Conservation (phyloP, 2,888 invertebrate species). For the Ophion slaviceki region DNA sequence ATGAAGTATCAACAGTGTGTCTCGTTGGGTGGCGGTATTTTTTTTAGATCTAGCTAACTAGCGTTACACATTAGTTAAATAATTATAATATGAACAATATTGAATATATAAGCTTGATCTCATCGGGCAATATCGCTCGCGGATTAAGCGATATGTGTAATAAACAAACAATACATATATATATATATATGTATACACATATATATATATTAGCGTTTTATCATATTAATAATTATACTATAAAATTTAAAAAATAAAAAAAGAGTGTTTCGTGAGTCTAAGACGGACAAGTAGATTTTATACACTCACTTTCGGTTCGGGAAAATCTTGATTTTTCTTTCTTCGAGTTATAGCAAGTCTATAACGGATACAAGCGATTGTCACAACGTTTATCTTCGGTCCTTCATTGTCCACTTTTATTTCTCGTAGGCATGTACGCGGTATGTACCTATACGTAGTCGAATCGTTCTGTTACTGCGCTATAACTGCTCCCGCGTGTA, state of each 20-base stretch:
- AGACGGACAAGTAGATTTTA: constrained; percentile 71
- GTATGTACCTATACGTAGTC: constrained; percentile 64
- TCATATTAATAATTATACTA: constrained; percentile 70
- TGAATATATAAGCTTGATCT: constrained; percentile 67
- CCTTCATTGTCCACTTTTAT: constrained; percentile 51
- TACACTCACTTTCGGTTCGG: constrained; percentile 68
- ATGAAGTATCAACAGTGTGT: constrained; percentile 63
- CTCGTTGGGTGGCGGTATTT: constrained; percentile 73
- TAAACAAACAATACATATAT: constrained; percentile 59
- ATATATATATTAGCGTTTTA: constrained; percentile 68
- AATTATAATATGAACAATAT: constrained; percentile 70
- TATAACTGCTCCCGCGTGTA: constrained; percentile 63
- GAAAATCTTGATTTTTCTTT: constrained; percentile 37
- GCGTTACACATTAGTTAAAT: constrained; percentile 70
- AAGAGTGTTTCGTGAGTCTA: constrained; percentile 70
- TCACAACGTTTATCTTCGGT: constrained; percentile 57
- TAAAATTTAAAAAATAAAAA: constrained; percentile 63
- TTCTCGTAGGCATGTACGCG: constrained; percentile 45
- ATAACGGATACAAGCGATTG: constrained; percentile 41
- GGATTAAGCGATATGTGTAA: constrained; percentile 68
- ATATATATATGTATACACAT: constrained; percentile 22
- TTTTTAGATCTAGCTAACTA: constrained; percentile 61
- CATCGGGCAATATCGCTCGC: constrained; percentile 50
- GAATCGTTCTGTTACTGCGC: constrained; percentile 66
- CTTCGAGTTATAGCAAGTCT: constrained; percentile 47